phyloP scores from a whole-genome alignment of 2,888 invertebrate species.

The Andrena praecox region DNA sequence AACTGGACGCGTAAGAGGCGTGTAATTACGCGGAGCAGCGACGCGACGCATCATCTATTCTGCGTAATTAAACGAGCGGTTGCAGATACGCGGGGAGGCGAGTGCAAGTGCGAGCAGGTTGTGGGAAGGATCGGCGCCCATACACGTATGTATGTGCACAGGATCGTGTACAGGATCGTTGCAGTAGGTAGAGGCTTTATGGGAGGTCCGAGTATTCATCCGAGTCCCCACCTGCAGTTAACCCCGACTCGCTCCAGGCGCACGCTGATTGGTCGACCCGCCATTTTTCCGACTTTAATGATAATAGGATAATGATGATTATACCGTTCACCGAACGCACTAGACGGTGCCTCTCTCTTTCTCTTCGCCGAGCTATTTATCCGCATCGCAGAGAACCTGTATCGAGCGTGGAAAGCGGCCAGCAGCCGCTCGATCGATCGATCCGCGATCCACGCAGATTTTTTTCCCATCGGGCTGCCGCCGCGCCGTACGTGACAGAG shows the following conservation, averaged over 20 bases:
- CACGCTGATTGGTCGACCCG: constrained; percentile 75
- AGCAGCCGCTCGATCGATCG: constrained; percentile 22
- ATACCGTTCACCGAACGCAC: constrained; percentile 70
- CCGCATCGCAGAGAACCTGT: constrained; percentile 54
- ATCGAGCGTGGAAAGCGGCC: constrained; percentile 58
- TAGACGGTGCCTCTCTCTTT: constrained; percentile 43
- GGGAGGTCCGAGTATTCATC: constrained; percentile 71
- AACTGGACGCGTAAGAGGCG: constrained; percentile 53
- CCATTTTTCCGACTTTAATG: constrained; percentile 78
- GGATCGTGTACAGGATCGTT: constrained; percentile 51
- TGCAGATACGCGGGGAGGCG: constrained; percentile 11
- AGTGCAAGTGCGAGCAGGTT: neutral
- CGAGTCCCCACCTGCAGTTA: constrained; percentile 72
- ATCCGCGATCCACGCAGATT: constrained; percentile 10
- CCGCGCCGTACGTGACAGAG: neutral
- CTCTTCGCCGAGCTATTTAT: constrained; percentile 49
- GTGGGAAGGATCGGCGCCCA: constrained; percentile 45
- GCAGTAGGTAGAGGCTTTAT: constrained; percentile 67
- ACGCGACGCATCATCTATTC: constrained; percentile 59
- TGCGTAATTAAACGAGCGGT: constrained; percentile 62
- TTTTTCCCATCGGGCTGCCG: constrained; percentile 1
- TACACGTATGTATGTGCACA: constrained; percentile 5
- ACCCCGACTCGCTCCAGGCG: constrained; percentile 73
- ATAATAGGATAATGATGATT: constrained; percentile 81
- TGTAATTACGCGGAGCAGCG: constrained; percentile 61